Percentiles rank a stretch among this genome's conserved stretches.
phyloP scores from a whole-genome alignment of 2,113 vertebrate genomes.

The Spheniscus mendiculus region DNA sequence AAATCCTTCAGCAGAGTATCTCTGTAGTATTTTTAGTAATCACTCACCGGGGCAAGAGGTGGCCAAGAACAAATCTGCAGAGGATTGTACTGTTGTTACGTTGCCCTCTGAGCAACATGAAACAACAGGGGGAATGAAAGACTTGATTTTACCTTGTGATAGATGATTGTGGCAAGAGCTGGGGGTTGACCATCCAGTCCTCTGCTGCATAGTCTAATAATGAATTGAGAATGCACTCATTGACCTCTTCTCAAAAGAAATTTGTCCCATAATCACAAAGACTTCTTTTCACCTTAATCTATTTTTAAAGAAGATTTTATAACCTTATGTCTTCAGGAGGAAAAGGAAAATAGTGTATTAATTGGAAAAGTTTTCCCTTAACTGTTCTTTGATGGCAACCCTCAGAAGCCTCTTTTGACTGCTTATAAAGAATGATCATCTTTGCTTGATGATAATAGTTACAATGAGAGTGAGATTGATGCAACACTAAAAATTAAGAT shows the following conservation, averaged over 20 bases:
- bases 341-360: conserved; percentile 25
- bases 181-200: neutral
- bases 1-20: conserved; percentile 45
- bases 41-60: neutral
- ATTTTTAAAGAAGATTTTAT: neutral
- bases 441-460: conserved; percentile 18
- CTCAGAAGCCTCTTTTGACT: neutral
- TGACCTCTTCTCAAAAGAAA: conserved; percentile 43
- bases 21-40: conserved; percentile 13
- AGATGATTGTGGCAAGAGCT: neutral
- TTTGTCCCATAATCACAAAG: conserved; percentile 27
- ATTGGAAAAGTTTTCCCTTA: conserved; percentile 23
- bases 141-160: neutral
- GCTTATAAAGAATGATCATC: neutral
- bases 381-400: neutral
- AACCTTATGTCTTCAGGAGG: neutral
- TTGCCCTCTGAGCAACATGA: neutral
- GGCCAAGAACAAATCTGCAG: conserved; percentile 4
- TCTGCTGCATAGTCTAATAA: neutral
- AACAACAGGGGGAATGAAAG: conserved; percentile 9
- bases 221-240: conserved; percentile 17
- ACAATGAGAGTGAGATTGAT: neutral
- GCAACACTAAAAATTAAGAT: neutral
- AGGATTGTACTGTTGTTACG: neutral
- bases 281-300: neutral